These are phyloP conservation scores for Cephalopterus ornatus DNA, from an alignment of 2,113 vertebrate genomes.

Conservation along the genomic window DNA sequence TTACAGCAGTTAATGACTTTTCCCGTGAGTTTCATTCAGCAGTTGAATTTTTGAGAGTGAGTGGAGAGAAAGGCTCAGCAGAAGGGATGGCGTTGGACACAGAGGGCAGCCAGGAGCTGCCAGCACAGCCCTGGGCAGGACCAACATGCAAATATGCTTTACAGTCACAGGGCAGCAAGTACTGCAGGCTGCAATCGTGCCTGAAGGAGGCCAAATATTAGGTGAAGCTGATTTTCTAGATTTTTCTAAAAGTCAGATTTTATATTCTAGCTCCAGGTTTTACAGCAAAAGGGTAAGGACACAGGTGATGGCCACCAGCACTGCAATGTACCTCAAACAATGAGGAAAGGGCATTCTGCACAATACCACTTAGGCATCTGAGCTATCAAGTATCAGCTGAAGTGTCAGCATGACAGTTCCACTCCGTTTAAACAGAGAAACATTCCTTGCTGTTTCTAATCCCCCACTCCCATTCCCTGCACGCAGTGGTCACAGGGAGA, in stretches of 20 bases:
- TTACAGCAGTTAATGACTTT: background rate
- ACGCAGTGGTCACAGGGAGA: background rate
- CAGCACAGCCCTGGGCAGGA: background rate
- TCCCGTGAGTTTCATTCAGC: background rate
- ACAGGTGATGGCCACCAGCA: background rate
- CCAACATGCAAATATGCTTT: background rate
- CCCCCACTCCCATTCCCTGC: background rate
- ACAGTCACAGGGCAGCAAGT: background rate
- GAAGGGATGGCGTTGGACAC: background rate
- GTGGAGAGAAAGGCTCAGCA: background rate
- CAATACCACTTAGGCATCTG: background rate
- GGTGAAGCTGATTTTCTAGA: background rate
- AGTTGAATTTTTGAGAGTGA: background rate
- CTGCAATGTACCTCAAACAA: background rate
- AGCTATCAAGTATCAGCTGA: background rate
- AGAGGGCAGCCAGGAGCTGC: background rate
- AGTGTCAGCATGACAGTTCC: background rate
- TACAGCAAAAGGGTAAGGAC: background rate
- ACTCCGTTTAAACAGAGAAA: background rate
- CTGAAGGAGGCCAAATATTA: background rate
- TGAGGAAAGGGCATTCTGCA: background rate
- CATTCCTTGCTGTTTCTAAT: background rate
- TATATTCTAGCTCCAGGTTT: background rate
- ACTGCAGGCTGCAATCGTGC: fast-evolving
- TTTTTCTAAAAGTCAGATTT: background rate